phyloP scores from a whole-genome alignment of 2,888 invertebrate genomes.

The Hydriomena furcata region DNA sequence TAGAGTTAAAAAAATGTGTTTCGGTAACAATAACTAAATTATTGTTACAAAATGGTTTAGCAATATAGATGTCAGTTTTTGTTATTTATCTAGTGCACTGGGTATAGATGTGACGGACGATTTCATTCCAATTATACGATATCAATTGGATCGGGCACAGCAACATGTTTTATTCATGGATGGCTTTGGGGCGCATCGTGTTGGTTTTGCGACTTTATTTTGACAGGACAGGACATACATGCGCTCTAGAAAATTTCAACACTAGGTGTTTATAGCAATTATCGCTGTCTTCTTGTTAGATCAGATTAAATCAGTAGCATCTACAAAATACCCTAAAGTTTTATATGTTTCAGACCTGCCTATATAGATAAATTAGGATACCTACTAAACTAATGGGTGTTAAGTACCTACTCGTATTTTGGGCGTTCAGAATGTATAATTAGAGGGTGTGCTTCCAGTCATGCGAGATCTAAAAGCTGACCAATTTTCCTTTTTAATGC shows the following conservation, averaged over 20 bases:
- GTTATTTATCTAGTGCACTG: conserved; percentile 6
- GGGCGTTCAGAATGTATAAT: conserved; percentile 19
- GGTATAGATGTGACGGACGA: conserved; percentile 11
- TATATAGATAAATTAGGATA: neutral
- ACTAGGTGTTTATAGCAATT: no score
- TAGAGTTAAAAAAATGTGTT: no score
- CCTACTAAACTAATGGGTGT: conserved; percentile 5
- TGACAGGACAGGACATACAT: neutral
- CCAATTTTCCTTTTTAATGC: conserved; percentile 73
- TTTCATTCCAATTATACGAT: conserved; percentile 44
- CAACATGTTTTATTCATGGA: conserved; percentile 48
- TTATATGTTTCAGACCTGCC: no score
- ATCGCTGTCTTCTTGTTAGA: no score
- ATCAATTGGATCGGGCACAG: conserved; percentile 38
- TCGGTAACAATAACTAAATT: no score
- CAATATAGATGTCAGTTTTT: no score
- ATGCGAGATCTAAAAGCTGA: conserved; percentile 58
- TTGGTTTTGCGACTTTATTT: conserved; percentile 20
- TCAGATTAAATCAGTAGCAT: neutral
- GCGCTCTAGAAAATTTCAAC: neutral
- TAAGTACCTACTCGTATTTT: conserved; percentile 4
- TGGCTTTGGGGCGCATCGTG: conserved; percentile 19
- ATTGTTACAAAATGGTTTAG: neutral
- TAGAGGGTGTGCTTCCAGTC: conserved; percentile 48
- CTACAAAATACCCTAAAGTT: no score